These are phyloP conservation scores for Atrina japonica DNA, from an alignment of 2,888 invertebrate genomes.

Conservation along the genomic window DNA sequence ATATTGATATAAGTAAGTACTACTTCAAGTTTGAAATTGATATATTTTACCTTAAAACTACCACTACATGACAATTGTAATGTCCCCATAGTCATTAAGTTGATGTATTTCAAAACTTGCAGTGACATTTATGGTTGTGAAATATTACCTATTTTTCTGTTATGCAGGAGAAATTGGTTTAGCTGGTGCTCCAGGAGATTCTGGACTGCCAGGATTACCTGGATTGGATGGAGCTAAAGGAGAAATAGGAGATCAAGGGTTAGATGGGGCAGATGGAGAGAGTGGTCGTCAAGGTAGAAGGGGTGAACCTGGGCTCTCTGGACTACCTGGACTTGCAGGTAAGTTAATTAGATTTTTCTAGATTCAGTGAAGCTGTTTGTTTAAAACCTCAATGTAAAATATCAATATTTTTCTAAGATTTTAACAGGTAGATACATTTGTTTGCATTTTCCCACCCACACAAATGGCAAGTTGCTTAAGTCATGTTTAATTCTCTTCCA, in stretches of 20 bases:
- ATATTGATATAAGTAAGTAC: too few relatives aligned
- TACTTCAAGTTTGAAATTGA: too few relatives aligned
- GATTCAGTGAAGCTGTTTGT: too few relatives aligned
- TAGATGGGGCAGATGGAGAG: slow-evolving; percentile 48
- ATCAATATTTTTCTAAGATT: background rate
- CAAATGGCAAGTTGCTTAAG: too few relatives aligned
- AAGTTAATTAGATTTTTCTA: too few relatives aligned
- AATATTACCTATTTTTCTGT: background rate
- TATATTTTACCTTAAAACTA: too few relatives aligned
- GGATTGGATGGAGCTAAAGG: slow-evolving; percentile 52
- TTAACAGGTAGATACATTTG: background rate
- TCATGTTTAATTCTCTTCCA: too few relatives aligned
- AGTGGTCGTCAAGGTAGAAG: slow-evolving; percentile 45
- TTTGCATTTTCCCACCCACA: slow-evolving; percentile 4
- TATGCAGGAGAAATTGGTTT: slow-evolving; percentile 37
- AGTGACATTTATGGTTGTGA: too few relatives aligned
- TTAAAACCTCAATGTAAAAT: too few relatives aligned
- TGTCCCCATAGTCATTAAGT: too few relatives aligned
- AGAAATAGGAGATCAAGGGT: slow-evolving; percentile 61
- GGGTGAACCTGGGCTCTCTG: slow-evolving; percentile 41
- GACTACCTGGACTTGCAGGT: slow-evolving; percentile 34
- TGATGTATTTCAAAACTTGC: too few relatives aligned
- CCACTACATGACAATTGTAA: too few relatives aligned
- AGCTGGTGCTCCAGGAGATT: slow-evolving; percentile 42
- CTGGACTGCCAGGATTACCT: slow-evolving; percentile 39